A percentile compares a stretch with the other conserved stretches of the same genome.
Conservation (phyloP, 2,888 invertebrate species). For the Perdita meconis region DNA sequence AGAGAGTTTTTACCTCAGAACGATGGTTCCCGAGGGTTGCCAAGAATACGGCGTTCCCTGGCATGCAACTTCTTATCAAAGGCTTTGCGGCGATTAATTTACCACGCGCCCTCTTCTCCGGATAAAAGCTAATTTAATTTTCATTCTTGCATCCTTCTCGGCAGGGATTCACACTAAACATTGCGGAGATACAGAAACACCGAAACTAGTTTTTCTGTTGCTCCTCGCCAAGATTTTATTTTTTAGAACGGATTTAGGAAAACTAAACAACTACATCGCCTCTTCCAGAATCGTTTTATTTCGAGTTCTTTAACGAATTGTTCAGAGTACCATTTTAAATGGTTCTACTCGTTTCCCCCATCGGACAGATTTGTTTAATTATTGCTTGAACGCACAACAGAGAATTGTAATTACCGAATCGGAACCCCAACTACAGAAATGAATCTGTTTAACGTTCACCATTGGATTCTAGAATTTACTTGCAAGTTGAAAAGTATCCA, state of each 20-base stretch:
- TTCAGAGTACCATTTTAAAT: constrained; percentile 17
- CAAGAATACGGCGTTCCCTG: constrained; percentile 36
- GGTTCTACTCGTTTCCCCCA: constrained; percentile 14
- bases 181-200: constrained; percentile 20
- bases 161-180: constrained; percentile 1
- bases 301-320: not conserved
- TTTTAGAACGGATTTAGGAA: constrained; percentile 30
- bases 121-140: constrained; percentile 70
- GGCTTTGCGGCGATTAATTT: constrained; percentile 66
- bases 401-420: constrained; percentile 14
- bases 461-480: not conserved
- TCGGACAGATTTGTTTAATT: constrained; percentile 25
- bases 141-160: constrained; percentile 56
- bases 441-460: constrained; percentile 10
- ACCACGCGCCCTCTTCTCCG: constrained; percentile 24
- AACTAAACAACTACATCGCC: constrained; percentile 12
- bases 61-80: constrained; percentile 51
- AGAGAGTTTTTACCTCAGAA: constrained; percentile 29
- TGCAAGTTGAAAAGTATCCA: not conserved
- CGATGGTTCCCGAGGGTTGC: constrained; percentile 8
- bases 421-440: constrained; percentile 9
- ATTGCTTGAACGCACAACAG: constrained; percentile 11
- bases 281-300: not conserved
- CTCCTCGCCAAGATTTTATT: not conserved
- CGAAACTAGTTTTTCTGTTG: constrained; percentile 9